Base-by-base conservation (phyloP, 2,797 vertebrate species). In the Chelon auratus region DNA sequence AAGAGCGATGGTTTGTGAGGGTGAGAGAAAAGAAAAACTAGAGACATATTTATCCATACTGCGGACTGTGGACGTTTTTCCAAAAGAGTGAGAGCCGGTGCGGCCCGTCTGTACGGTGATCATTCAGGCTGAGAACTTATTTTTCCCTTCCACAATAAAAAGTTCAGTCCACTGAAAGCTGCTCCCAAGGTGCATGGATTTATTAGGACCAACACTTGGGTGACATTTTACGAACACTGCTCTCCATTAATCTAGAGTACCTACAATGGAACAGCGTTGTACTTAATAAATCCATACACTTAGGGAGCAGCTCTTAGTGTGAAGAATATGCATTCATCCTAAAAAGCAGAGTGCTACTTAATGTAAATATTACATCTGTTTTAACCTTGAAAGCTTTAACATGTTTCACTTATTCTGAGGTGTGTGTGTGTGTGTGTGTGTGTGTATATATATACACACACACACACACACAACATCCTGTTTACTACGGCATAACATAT, bases 191-290 rank as follows among this genome's bases (percentile, higher is more conserved):
- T 39, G 18, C 48, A 33, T 48, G 37, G 58, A 84, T 84, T 82
- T 83, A 78, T 87, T 65, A 77, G 40, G 43, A 78, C 39, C 47
- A 56, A 67, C 72, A 62, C 57, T 67, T 60, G 14, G 45, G 59
- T 84, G 80, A 73, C 77, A 75, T 87, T 75, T 76, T 61, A 53
- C 65, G 61, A 68, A 40, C 66, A 67, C 39, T 52, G 59, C 51
- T 72, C 70, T 69, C 68, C 72, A 81, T 78, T 87, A 81, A 72
- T 79, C 61, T 81, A 20, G 59, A 75, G 53, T 61, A 60, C 63
- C 68, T 47, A 43, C 62, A 64, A 22, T 62, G 56, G 50, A 39
- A 54, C 30, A 61, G 33, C 9, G 47, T 65, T 75, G 20, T 63
- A 82, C 13, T 75, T 83, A 80, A 76, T 75, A 72, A 75, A 82